A percentile compares a stretch with the other conserved stretches of the same genome.
phyloP scores from a whole-genome alignment of 2,113 vertebrate species.

The Oriolus oriolus region DNA sequence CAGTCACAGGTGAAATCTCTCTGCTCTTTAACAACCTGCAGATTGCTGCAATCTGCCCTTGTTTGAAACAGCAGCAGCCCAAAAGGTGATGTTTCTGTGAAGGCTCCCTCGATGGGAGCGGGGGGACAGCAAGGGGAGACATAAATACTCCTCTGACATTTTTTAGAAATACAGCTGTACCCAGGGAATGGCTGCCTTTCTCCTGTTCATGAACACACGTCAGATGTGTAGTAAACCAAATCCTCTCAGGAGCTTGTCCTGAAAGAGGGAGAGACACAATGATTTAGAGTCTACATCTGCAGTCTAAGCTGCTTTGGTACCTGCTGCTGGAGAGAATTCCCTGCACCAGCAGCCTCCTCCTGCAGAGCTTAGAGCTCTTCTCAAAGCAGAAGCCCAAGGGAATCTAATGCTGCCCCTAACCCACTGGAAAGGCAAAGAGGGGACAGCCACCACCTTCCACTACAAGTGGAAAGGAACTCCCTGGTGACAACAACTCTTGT shows the following conservation, averaged over 20 bases:
- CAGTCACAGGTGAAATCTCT: background rate
- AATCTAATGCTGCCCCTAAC: accelerated
- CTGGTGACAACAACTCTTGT: background rate
- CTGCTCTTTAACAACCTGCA: background rate
- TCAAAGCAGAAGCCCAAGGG: background rate
- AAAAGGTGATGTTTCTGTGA: background rate
- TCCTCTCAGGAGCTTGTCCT: constrained; percentile 57
- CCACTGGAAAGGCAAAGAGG: background rate
- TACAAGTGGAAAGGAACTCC: background rate
- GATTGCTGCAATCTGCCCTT: background rate
- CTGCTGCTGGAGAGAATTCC: constrained; percentile 22
- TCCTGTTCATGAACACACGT: constrained; percentile 43
- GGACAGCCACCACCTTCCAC: background rate
- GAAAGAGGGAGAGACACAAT: constrained; percentile 51
- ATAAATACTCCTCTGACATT: constrained; percentile 15
- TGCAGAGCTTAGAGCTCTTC: background rate
- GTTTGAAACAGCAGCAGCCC: background rate
- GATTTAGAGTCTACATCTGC: constrained; percentile 63
- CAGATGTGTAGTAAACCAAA: constrained; percentile 50
- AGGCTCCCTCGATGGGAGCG: background rate
- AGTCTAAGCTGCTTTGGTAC: constrained; percentile 24
- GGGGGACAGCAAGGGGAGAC: background rate
- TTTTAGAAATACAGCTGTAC: constrained; percentile 37
- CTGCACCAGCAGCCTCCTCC: background rate
- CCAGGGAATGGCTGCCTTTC: background rate